Evolutionary conservation across 2,113 vertebrate species (phyloP).

Genomic region (Fregata magnificens): DNA sequence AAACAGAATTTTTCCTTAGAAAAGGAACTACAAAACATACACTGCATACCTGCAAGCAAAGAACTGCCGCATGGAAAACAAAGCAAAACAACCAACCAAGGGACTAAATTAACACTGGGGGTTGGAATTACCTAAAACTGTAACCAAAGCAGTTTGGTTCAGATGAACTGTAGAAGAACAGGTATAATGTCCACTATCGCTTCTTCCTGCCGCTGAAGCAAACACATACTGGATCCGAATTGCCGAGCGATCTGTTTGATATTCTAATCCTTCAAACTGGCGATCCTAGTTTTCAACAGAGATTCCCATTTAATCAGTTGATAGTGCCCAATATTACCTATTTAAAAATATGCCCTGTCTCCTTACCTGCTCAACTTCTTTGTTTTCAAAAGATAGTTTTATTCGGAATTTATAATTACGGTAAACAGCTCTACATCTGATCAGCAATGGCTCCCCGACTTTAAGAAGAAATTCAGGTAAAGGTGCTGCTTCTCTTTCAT

Average conservation of each 20-base stretch:
- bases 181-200: constrained; percentile 77
- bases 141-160: constrained; percentile 71
- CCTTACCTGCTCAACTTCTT: constrained; percentile 67
- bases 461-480: constrained; percentile 72
- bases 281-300: constrained; percentile 63
- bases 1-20: not conserved
- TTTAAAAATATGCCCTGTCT: not conserved
- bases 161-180: constrained; percentile 67
- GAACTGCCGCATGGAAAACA: not conserved
- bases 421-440: constrained; percentile 73
- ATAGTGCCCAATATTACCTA: not conserved
- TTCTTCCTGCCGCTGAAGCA: constrained; percentile 48
- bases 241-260: constrained; percentile 25
- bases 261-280: constrained; percentile 54
- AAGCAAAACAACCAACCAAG: not conserved
- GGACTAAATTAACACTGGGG: not conserved
- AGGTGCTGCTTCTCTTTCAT: constrained; percentile 46
- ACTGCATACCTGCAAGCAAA: not conserved
- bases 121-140: constrained; percentile 79
- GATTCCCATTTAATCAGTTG: not conserved
- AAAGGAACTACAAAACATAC: not conserved
- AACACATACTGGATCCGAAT: constrained; percentile 63
- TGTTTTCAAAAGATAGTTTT: constrained; percentile 51
- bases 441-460: constrained; percentile 74
- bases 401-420: constrained; percentile 52